Evolutionary conservation across 2,888 invertebrate genomes (phyloP), one percentile per base, ranked within the genome.

Genomic region (Dolichomitus sp.): DNA sequence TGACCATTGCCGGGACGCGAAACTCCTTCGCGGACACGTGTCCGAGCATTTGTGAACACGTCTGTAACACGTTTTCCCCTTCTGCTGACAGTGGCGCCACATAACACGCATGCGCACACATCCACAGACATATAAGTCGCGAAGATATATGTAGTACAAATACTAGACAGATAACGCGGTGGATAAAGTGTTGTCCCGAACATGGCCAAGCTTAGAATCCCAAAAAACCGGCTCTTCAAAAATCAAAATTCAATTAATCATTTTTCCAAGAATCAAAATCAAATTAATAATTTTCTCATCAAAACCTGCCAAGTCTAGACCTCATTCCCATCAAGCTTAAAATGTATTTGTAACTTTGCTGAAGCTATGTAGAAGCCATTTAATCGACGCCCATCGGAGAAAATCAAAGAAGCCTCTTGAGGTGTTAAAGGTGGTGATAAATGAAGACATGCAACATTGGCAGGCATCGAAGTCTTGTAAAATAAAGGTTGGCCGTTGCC

Each of bases 381-480:
- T 33, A 42, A 72, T 73, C 74, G 57, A 57, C 14, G 37, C 6
- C 0, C 11, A 17, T 50, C 27, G 75, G 65, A 65, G 80, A 77
- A 73, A 52, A 84, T 73, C 77, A 75, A 75, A 23, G 42, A 76
- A 77, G 68, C 69, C 81, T 45, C 52, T 61, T n/a, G 66, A 17
- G 11, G 63, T 17, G 14, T 66, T 65, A 66, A 50, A 61, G 48
- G 83, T 66, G 66, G 54, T 37, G 45, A 19, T 59, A 75, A 74
- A 86, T 87, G 85, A 87, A 86, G 88, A 85, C 86, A 86, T 87
- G 84, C 57, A 63, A 57, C 45, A 89, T 89, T 85, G 88, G 86
- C 87, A 88, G 85, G 79, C 87, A 86, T 89, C 88, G 89, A 88
- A 89, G 81, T 84, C 85, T 86, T 87, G 88, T 88, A 89, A 88